Evolutionary conservation across 1,140 invertebrate species (phyloP).

Genomic region (Oscheius sp.): DNA sequence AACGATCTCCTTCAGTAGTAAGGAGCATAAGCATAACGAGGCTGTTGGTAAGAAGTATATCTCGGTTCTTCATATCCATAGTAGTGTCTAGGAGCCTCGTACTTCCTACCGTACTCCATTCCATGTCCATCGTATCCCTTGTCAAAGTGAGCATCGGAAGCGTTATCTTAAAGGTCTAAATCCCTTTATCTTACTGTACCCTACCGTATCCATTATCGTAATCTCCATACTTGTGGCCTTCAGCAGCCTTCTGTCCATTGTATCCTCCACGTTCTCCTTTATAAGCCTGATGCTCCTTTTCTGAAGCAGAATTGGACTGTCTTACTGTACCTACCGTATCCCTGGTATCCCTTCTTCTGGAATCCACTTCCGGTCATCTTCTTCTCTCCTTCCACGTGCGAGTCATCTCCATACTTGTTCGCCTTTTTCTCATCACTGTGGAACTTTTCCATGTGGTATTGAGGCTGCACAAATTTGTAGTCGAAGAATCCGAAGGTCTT

Average conservation of each 20-base stretch:
- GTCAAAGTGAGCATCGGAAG: conserved; percentile 5
- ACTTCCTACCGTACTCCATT: conserved; percentile 17
- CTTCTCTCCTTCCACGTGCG: conserved; percentile 20
- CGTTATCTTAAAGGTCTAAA: neutral
- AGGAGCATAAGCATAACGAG: neutral
- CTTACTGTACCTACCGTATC: conserved; percentile 26
- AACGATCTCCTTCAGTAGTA: neutral
- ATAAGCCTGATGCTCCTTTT: conserved; percentile 21
- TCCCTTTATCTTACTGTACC: too few species aligned
- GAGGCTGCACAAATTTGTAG: conserved; percentile 40
- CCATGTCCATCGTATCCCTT: conserved; percentile 30
- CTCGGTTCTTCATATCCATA: conserved; percentile 14
- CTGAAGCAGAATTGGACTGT: neutral
- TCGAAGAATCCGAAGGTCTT: conserved; percentile 46
- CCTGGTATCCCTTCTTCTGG: conserved; percentile 31
- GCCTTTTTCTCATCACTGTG: conserved; percentile 42
- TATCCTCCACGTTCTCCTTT: conserved; percentile 17
- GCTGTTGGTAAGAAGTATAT: neutral
- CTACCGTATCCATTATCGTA: conserved; percentile 17
- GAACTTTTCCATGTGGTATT: conserved; percentile 43
- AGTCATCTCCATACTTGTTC: conserved; percentile 42
- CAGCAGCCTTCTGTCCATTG: conserved; percentile 19
- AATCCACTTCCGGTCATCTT: conserved; percentile 26
- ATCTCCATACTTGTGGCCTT: conserved; percentile 27
- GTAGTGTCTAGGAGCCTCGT: conserved; percentile 7